phyloP scores from a whole-genome alignment of 2,888 invertebrate genomes.

The Cristatella mucedo region DNA sequence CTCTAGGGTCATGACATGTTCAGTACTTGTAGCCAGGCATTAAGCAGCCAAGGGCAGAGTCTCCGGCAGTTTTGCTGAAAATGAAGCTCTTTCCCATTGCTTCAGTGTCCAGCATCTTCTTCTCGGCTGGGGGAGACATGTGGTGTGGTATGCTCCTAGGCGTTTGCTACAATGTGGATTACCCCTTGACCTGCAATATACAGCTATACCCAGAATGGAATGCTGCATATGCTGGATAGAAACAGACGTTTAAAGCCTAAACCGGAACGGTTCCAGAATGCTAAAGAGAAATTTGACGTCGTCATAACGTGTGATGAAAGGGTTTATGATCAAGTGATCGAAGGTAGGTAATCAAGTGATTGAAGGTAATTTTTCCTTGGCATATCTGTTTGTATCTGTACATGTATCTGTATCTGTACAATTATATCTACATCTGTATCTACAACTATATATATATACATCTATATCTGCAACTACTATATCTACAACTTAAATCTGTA shows the following conservation, averaged over 20 bases:
- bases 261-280: constrained; percentile 84
- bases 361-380: constrained; percentile 1
- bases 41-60: too few species aligned
- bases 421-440: too few species aligned
- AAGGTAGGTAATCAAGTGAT: constrained; percentile 46
- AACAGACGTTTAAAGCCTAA: constrained; percentile 82
- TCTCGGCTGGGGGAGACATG: too few species aligned
- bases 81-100: too few species aligned
- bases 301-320: constrained; percentile 93
- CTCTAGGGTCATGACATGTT: too few species aligned
- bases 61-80: too few species aligned
- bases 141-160: too few species aligned
- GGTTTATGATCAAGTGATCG: constrained; percentile 93
- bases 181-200: background rate
- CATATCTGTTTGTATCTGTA: background rate
- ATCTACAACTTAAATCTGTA: background rate
- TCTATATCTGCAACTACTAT: too few species aligned
- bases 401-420: constrained; percentile 1
- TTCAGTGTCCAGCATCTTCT: too few species aligned
- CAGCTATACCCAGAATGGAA: constrained; percentile 84
- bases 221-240: constrained; percentile 91
- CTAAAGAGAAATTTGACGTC: constrained; percentile 77
- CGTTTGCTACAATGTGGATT: too few species aligned
- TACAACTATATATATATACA: too few species aligned
- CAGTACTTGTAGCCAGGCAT: too few species aligned